Evolutionary conservation across 2,888 invertebrate genomes (phyloP).

Genomic region (Torymus aiolomorphi): DNA sequence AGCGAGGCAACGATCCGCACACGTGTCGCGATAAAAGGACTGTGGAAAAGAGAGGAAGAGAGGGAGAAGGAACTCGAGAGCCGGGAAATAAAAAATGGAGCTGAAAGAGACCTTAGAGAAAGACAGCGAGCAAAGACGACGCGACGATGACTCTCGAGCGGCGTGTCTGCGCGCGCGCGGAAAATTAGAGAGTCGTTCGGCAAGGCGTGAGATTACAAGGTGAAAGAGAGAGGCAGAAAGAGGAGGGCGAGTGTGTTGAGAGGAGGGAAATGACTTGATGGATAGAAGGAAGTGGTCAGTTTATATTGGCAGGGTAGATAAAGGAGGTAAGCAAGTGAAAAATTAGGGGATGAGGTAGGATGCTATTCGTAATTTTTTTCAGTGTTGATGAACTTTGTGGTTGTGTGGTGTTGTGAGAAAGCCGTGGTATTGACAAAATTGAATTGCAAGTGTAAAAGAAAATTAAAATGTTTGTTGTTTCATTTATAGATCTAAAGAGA

Average conservation of each 20-base stretch:
- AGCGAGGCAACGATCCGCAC: slow-evolving; percentile 24
- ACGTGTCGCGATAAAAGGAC: slow-evolving; percentile 36
- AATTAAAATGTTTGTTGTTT: too few species aligned
- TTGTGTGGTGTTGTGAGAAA: too few species aligned
- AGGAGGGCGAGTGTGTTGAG: background rate
- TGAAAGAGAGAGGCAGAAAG: slow-evolving; percentile 47
- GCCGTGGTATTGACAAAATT: too few species aligned
- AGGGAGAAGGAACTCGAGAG: too few species aligned
- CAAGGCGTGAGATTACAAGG: slow-evolving; percentile 53
- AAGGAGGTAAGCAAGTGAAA: too few species aligned
- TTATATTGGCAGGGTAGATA: too few species aligned
- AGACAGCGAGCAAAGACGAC: background rate
- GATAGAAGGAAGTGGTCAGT: background rate
- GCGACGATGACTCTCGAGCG: background rate
- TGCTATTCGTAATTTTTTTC: too few species aligned
- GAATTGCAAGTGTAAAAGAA: too few species aligned
- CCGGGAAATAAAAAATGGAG: slow-evolving; percentile 21
- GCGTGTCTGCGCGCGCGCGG: slow-evolving; percentile 14
- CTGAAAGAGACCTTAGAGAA: slow-evolving; percentile 4
- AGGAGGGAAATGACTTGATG: slow-evolving; percentile 31
- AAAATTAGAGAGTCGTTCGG: slow-evolving; percentile 62
- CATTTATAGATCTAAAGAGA: too few species aligned
- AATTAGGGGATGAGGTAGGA: too few species aligned
- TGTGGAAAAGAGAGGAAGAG: too few species aligned
- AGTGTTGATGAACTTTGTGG: too few species aligned